Conservation (phyloP, 2,797 vertebrate species). For the Sebastes dallii region DNA sequence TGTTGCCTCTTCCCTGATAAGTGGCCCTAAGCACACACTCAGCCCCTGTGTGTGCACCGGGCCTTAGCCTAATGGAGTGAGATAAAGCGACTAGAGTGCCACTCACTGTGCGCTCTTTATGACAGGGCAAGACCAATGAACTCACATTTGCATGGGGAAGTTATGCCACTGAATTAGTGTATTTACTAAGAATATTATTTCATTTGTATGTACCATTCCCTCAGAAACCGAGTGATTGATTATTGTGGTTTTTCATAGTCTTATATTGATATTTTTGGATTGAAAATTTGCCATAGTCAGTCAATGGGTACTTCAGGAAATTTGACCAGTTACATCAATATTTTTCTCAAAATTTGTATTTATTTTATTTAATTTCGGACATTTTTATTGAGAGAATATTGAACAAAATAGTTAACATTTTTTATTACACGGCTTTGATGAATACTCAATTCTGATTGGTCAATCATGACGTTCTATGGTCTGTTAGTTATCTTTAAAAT, state of each 20-base stretch:
- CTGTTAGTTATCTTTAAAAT: no score
- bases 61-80: conserved; percentile 79
- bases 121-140: conserved; percentile 17
- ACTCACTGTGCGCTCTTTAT: conserved; percentile 54
- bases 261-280: neutral
- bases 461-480: no score
- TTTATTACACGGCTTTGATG: no score
- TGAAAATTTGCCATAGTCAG: neutral
- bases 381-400: neutral
- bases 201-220: neutral
- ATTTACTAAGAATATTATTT: neutral
- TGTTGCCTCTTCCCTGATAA: conserved; percentile 66
- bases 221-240: neutral
- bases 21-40: conserved; percentile 77
- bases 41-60: conserved; percentile 71
- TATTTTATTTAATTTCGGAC: neutral
- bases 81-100: conserved; percentile 72
- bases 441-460: no score
- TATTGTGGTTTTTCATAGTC: neutral
- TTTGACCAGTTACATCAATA: neutral
- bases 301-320: neutral
- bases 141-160: conserved; percentile 28
- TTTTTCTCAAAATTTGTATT: neutral
- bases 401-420: neutral
- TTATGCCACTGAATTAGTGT: neutral